Evolutionary conservation across 2,888 invertebrate genomes (phyloP).

Genomic region (Macrophya alboannulata): DNA sequence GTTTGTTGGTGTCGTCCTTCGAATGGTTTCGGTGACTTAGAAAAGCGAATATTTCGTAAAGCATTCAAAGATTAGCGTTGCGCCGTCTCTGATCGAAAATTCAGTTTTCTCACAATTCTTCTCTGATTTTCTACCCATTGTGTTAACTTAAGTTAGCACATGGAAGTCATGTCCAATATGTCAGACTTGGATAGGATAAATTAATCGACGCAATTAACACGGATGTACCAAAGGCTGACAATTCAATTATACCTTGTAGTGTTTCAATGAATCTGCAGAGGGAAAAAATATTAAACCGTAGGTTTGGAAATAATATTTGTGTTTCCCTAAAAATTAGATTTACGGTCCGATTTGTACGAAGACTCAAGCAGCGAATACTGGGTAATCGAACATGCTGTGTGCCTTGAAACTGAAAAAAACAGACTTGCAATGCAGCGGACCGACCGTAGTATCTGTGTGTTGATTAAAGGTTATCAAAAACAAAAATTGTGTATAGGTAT

Average conservation of each 20-base stretch:
- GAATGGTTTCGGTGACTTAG: not conserved
- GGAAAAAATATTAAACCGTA: not conserved
- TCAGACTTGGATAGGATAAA: not conserved
- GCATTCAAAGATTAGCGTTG: not conserved
- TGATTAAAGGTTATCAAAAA: constrained; percentile 38
- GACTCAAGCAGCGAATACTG: constrained; percentile 43
- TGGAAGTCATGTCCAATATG: not conserved
- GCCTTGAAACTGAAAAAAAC: constrained; percentile 47
- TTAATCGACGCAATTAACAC: not conserved
- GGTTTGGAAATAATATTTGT: constrained; percentile 50
- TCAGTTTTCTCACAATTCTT: not conserved
- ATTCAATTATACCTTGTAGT: not conserved
- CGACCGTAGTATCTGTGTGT: constrained; percentile 39
- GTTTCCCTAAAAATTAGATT: constrained; percentile 51
- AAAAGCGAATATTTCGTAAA: not conserved
- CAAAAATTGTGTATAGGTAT: constrained; percentile 40
- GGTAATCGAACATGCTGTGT: constrained; percentile 44
- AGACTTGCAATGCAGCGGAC: constrained; percentile 37
- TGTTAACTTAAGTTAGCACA: not conserved
- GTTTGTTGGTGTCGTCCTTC: not conserved
- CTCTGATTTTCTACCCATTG: not conserved
- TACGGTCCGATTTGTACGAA: constrained; percentile 43
- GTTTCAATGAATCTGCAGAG: not conserved
- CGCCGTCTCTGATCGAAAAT: not conserved
- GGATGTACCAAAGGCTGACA: not conserved